phyloP scores from a whole-genome alignment of 2,888 invertebrate genomes.

The Trichogramma evanescens region DNA sequence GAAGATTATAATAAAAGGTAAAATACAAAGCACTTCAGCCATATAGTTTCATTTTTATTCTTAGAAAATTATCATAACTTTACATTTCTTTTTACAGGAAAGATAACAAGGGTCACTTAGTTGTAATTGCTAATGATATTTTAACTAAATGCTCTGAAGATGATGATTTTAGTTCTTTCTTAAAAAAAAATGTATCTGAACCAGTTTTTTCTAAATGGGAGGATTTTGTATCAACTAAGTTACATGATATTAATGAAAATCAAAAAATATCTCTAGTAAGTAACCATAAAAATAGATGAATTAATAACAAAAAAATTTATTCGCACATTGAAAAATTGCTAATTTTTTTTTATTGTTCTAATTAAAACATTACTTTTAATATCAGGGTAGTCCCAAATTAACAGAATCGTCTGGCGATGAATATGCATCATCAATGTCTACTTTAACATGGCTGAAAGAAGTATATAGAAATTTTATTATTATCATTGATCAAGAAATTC shows the following conservation, averaged over 20 bases:
- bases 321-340: too few relatives aligned
- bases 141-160: slow-evolving; percentile 52
- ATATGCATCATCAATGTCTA: too few relatives aligned
- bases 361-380: too few relatives aligned
- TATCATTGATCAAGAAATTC: slow-evolving; percentile 6
- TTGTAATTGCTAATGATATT: slow-evolving; percentile 56
- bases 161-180: slow-evolving; percentile 51
- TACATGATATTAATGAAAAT: slow-evolving; percentile 38
- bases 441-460: too few relatives aligned
- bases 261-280: slow-evolving; percentile 39
- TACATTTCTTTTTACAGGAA: slow-evolving; percentile 44
- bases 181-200: slow-evolving; percentile 51
- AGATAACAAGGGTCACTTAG: slow-evolving; percentile 64
- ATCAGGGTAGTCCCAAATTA: too few relatives aligned
- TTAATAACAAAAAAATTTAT: too few relatives aligned
- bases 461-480: too few relatives aligned
- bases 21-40: slow-evolving; percentile 6
- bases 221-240: slow-evolving; percentile 31
- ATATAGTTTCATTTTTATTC: neutral
- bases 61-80: neutral
- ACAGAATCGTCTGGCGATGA: too few relatives aligned
- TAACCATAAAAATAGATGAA: neutral
- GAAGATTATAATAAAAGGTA: slow-evolving; percentile 54
- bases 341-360: too few relatives aligned
- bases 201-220: slow-evolving; percentile 41